Base-by-base conservation (phyloP, 2,113 vertebrate species). In the Nothoprocta perdicaria region DNA sequence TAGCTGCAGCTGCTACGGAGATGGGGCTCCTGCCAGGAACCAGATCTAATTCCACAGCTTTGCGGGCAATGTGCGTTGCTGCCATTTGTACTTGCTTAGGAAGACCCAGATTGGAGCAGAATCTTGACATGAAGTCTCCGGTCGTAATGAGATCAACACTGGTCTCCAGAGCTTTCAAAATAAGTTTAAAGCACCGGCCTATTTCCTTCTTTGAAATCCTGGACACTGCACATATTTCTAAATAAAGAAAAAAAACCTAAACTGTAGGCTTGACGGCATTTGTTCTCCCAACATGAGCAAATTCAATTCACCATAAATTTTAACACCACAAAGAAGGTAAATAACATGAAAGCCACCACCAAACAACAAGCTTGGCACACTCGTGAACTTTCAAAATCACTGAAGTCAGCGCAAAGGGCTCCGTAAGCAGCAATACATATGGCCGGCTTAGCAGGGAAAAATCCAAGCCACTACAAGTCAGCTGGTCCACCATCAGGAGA, bases 141-240 rank as follows among this genome's bases (percentile, higher is more conserved):
- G 99, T 99, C 90, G 99, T 99, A 95, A 99, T 99, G 94, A 99
- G 98, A 97, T 99, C 99, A 94, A 99, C 99, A 27, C 99, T 99
- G 53, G 99, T 99, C 98, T 99, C 99, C 61, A 99, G 97, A 24
- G 99, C 99, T 97, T 99, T 99, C 97, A 99, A 97, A 95, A 99
- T 99, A 45, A 99, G 98, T 85, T 99, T 99, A 94, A 99, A 99
- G 95, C 99, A 99, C n/a, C 99, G 97, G 15, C 99, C 99, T 50
- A 99, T 99, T 98, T 99, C 99, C 90, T 99, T 99, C 97, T 99
- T 99, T 41, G 99, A 99, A 97, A 99, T 99, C 84, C 99, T 97
- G 83, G 99, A 99, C 71, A 99, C 99, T 0, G 99, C 99, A 73
- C 99, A 99, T 95, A 99, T 99, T 97, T 99, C 99, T 99, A 96